Conservation (phyloP, 23 tunicate genomes). For the Styela plicata region DNA sequence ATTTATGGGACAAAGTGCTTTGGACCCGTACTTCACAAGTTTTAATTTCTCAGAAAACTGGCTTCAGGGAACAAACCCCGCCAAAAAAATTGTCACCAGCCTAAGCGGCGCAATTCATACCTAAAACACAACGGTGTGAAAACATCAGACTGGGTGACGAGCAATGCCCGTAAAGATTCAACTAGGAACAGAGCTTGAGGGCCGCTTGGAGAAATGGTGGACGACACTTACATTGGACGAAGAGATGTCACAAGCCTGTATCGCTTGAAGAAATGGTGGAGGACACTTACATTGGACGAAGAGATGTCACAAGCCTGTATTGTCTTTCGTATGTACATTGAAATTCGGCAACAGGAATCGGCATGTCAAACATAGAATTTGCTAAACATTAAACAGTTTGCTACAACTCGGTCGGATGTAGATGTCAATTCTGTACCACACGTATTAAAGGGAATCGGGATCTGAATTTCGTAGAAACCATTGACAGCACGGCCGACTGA, state of each 20-base stretch:
- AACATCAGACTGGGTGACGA: no score
- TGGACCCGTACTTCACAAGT: no score
- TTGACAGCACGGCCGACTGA: conserved; percentile 14
- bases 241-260: conserved; percentile 33
- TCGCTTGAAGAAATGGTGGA: no score
- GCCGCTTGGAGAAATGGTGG: no score
- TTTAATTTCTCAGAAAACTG: no score
- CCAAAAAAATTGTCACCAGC: no score
- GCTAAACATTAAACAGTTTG: conserved; percentile 11
- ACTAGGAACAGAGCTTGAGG: no score
- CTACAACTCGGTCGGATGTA: background rate
- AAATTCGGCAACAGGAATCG: conserved; percentile 38
- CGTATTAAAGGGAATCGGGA: conserved; percentile 23
- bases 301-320: conserved; percentile 30
- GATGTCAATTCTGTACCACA: conserved; percentile 7
- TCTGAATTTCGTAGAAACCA: conserved; percentile 15
- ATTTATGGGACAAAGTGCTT: no score
- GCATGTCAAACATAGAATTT: conserved; percentile 21
- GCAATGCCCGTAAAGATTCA: no score
- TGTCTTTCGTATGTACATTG: conserved; percentile 29
- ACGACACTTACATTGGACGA: conserved; percentile 50
- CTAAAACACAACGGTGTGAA: no score
- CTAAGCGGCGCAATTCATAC: no score
- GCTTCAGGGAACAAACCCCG: no score
- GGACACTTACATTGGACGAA: conserved; percentile 51